Conservation (phyloP, 1,140 invertebrate species). For the Ceratina japonica region DNA sequence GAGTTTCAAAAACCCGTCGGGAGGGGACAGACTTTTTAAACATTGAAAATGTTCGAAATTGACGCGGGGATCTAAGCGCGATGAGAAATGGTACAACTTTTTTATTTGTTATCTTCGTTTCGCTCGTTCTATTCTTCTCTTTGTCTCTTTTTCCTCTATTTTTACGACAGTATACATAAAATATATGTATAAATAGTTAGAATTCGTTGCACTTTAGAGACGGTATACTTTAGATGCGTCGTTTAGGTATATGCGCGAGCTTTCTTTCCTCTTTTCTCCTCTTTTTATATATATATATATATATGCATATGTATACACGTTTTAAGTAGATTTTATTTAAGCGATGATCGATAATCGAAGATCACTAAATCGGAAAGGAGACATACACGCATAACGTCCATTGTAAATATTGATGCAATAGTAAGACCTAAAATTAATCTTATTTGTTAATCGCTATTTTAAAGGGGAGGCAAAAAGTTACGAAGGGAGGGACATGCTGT, state of each 20-base stretch:
- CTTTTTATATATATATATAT: conserved; percentile 48
- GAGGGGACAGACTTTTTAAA: background rate
- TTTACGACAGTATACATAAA: conserved; percentile 57
- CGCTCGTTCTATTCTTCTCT: conserved; percentile 24
- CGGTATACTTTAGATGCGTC: conserved; percentile 56
- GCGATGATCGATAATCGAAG: conserved; percentile 50
- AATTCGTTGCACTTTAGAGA: conserved; percentile 48
- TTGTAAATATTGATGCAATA: conserved; percentile 78
- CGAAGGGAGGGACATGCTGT: conserved; percentile 17
- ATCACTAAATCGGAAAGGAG: conserved; percentile 48
- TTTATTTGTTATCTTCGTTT: conserved; percentile 46
- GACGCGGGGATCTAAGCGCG: conserved; percentile 32
- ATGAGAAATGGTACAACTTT: conserved; percentile 59
- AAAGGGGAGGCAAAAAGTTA: conserved; percentile 40
- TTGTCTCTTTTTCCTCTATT: background rate
- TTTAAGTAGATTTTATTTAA: conserved; percentile 72
- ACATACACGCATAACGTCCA: conserved; percentile 69
- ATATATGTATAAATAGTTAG: conserved; percentile 5
- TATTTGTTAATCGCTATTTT: conserved; percentile 64
- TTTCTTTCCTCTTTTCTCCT: conserved; percentile 32
- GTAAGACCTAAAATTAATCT: conserved; percentile 70
- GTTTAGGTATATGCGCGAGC: conserved; percentile 43
- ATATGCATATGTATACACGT: conserved; percentile 54
- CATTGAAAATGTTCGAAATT: background rate
- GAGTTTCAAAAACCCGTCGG: too few species aligned